A percentile compares a stretch with the other conserved stretches of the same genome.
Evolutionary conservation across 2,113 vertebrate genomes (phyloP).

Genomic region (Helogale parvula): DNA sequence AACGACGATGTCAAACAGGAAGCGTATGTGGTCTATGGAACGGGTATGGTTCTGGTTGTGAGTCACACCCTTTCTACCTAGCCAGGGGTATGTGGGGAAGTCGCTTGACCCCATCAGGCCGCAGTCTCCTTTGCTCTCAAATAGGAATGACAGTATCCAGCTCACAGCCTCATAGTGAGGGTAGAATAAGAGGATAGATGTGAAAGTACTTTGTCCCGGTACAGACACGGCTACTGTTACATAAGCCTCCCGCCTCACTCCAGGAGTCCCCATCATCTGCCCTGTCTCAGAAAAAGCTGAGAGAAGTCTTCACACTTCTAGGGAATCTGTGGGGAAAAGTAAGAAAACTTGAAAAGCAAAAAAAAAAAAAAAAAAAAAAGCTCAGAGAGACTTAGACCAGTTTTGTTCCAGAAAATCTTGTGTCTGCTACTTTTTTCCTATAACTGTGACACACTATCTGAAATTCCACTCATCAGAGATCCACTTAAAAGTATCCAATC

Average conservation of each 20-base stretch:
- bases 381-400: background rate
- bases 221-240: background rate
- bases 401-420: background rate
- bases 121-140: conserved; percentile 16
- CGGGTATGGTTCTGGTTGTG: background rate
- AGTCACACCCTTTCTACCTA: background rate
- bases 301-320: background rate
- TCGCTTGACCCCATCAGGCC: background rate
- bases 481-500: background rate
- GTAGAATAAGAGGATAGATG: background rate
- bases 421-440: background rate
- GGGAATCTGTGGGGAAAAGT: background rate
- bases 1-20: background rate
- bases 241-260: background rate
- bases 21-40: background rate
- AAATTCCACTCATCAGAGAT: background rate
- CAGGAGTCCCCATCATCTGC: rapidly evolving
- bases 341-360: background rate
- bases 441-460: background rate
- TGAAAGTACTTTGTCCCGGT: background rate
- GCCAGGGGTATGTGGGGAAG: background rate
- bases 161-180: background rate
- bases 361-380: too few species aligned
- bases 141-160: background rate
- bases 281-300: background rate